phyloP scores from a whole-genome alignment of 2,113 vertebrate species.

The Campylomormyrus numenius region DNA sequence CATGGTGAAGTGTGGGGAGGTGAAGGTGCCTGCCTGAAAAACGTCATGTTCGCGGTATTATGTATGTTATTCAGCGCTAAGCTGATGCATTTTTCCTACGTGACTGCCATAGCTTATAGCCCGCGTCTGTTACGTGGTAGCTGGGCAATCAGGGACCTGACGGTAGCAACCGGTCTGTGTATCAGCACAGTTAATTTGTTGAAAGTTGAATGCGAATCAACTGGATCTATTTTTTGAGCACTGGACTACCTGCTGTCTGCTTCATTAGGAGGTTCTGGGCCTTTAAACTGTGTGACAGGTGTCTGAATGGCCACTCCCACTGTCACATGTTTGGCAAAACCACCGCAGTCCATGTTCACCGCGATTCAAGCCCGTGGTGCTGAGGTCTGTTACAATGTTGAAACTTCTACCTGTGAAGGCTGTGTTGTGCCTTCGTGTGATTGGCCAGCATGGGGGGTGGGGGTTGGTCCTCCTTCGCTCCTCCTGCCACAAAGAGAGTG shows the following conservation, averaged over 20 bases:
- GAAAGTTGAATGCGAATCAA: neutral
- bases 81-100: slow-evolving; percentile 4
- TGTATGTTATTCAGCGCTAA: neutral
- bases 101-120: slow-evolving; percentile 6
- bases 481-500: neutral
- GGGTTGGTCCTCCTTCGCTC: neutral
- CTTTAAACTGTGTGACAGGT: neutral
- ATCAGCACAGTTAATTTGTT: neutral
- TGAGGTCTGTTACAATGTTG: neutral
- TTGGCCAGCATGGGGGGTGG: neutral
- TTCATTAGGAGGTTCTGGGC: neutral
- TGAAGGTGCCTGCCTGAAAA: neutral
- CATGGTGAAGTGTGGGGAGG: neutral
- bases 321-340: neutral
- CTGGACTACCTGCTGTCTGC: neutral
- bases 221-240: neutral
- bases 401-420: neutral
- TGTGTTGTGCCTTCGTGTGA: neutral
- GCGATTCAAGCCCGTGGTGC: neutral
- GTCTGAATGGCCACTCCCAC: neutral
- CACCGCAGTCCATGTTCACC: neutral
- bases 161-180: neutral
- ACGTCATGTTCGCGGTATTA: neutral
- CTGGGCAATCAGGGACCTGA: neutral
- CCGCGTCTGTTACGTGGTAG: neutral